These are phyloP conservation scores for Microcebus ravelobensis DNA, from an alignment of 2,113 vertebrate species.

Conservation along the genomic window DNA sequence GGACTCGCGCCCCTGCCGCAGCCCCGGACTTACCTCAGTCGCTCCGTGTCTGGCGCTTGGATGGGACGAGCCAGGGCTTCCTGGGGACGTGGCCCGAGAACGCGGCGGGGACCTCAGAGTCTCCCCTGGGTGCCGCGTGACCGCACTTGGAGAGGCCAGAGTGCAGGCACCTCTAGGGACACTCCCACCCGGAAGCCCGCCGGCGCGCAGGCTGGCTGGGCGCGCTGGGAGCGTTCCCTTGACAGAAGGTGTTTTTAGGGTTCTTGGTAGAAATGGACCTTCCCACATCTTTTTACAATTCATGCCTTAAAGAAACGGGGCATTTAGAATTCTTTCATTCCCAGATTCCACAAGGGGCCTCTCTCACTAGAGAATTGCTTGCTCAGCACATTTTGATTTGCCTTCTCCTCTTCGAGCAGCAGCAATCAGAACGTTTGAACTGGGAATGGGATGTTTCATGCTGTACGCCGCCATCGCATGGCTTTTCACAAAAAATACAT, in stretches of 20 bases:
- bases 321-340: not conserved
- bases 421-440: fast-evolving
- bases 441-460: fast-evolving
- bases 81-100: fast-evolving
- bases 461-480: fast-evolving
- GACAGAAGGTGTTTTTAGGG: not conserved
- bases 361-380: not conserved
- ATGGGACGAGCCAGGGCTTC: fast-evolving
- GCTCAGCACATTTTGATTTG: not conserved
- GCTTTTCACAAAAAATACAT: fast-evolving
- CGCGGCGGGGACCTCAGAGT: fast-evolving
- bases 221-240: fast-evolving
- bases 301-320: not conserved
- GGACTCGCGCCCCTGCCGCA: not conserved
- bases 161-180: fast-evolving
- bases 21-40: not conserved
- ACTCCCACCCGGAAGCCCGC: fast-evolving
- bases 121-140: fast-evolving
- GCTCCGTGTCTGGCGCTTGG: fast-evolving
- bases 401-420: not conserved
- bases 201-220: not conserved
- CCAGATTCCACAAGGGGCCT: not conserved
- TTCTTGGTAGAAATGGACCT: not conserved
- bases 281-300: not conserved
- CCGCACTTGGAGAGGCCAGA: not conserved